These are phyloP conservation scores for Latrodectus elegans DNA, from an alignment of 2,888 invertebrate species.

Conservation along the genomic window DNA sequence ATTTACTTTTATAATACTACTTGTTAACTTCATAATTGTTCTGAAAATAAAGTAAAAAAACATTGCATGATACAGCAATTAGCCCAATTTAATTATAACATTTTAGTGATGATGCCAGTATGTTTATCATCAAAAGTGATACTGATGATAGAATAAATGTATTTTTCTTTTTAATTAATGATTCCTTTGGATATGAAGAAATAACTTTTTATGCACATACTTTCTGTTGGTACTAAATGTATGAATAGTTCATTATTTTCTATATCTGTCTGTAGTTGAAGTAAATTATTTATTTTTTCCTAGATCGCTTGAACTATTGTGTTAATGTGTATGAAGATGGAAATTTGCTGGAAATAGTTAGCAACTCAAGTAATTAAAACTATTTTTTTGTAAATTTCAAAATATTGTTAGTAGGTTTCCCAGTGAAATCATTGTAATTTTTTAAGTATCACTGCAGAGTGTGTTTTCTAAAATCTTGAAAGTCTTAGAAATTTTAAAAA, in stretches of 20 bases:
- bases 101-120: neutral
- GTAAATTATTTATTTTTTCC: conserved; percentile 65
- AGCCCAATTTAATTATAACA: neutral
- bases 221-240: no score
- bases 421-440: no score
- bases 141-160: neutral
- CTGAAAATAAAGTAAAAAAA: no score
- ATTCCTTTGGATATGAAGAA: neutral
- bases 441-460: no score
- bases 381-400: neutral
- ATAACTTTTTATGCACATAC: no score
- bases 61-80: no score
- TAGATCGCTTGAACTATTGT: conserved; percentile 89
- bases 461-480: no score
- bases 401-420: conserved; percentile 10
- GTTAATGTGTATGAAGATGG: conserved; percentile 94
- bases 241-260: no score
- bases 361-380: conserved; percentile 85
- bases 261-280: neutral
- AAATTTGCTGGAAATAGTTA: conserved; percentile 91
- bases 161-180: neutral
- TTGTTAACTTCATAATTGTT: no score
- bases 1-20: no score
- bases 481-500: no score
- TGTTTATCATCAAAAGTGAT: neutral